Conservation (phyloP, 2,888 invertebrate species). For the Drosophila gaucha region DNA sequence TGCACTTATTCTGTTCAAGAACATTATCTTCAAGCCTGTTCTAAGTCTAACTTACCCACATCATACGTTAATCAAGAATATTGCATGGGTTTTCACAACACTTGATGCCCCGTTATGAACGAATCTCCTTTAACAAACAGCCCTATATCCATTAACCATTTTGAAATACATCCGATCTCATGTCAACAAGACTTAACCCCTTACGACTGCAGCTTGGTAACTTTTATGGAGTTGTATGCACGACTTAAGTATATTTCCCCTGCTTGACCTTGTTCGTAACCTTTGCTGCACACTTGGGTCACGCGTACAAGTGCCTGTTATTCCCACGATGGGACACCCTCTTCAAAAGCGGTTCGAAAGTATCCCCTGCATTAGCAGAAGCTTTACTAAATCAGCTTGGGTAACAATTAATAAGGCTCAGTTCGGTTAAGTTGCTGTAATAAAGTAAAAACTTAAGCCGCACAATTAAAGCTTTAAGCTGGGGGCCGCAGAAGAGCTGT, state of each 20-base stretch:
- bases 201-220: constrained; percentile 28
- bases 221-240: constrained; percentile 5
- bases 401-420: constrained; percentile 75
- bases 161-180: constrained; percentile 25
- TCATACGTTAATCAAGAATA: too few species aligned
- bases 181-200: constrained; percentile 63
- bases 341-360: constrained; percentile 27
- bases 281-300: constrained; percentile 38
- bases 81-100: too few species aligned
- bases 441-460: constrained; percentile 73
- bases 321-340: constrained; percentile 32
- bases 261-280: constrained; percentile 57
- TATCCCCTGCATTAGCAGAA: constrained; percentile 4
- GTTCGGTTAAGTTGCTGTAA: constrained; percentile 58
- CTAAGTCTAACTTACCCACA: not conserved
- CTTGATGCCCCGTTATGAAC: not conserved
- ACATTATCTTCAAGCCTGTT: not conserved
- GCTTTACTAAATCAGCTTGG: constrained; percentile 29
- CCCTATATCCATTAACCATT: not conserved
- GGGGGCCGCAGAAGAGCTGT: constrained; percentile 17
- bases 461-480: constrained; percentile 70
- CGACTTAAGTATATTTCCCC: constrained; percentile 3
- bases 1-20: too few species aligned
- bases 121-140: not conserved
- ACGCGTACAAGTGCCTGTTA: constrained; percentile 11